Evolutionary conservation across 1,140 invertebrate species (phyloP).

Genomic region (Argopecten irradians): DNA sequence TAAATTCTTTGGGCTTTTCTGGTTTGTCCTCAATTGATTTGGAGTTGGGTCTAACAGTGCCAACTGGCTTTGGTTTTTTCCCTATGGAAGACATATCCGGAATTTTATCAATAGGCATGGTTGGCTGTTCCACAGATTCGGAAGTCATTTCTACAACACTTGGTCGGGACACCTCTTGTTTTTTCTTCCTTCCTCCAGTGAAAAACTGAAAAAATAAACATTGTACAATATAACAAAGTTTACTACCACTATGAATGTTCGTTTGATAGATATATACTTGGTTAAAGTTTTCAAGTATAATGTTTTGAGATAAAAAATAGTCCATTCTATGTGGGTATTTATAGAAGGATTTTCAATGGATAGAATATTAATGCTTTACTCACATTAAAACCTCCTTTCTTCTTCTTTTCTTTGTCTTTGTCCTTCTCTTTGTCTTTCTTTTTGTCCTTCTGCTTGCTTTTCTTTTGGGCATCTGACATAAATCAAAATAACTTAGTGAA

Average conservation of each 20-base stretch:
- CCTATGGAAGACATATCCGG: neutral
- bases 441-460: neutral
- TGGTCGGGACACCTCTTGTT: neutral
- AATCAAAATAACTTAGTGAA: neutral
- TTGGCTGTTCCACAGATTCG: neutral
- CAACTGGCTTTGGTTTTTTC: constrained; percentile 25
- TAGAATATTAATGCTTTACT: too few species aligned
- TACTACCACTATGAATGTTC: too few species aligned
- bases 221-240: too few species aligned
- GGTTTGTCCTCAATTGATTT: neutral
- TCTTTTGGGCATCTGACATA: neutral
- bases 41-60: constrained; percentile 12
- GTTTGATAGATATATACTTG: too few species aligned
- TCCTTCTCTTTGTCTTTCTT: neutral
- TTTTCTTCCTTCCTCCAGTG: constrained; percentile 13
- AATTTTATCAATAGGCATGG: neutral
- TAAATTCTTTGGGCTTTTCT: neutral
- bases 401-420: neutral
- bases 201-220: neutral
- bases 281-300: too few species aligned
- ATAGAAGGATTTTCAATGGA: too few species aligned
- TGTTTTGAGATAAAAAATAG: too few species aligned
- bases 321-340: too few species aligned
- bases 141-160: neutral
- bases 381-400: neutral